Base-by-base conservation (phyloP, 1,140 invertebrate genomes). In the Gonatopus flavifemur region DNA sequence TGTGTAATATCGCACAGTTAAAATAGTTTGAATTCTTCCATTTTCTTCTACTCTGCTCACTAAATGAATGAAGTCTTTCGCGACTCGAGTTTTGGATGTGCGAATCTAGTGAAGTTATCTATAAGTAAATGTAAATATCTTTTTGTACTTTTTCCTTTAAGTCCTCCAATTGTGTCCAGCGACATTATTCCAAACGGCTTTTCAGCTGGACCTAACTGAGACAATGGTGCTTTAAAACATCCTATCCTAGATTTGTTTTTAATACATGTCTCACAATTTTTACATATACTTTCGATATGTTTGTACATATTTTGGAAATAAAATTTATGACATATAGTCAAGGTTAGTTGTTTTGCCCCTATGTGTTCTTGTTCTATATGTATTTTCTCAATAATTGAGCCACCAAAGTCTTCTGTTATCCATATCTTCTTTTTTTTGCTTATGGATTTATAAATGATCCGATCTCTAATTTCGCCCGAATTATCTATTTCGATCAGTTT, bases 121-220 rank as follows among this genome's bases (percentile, higher is more conserved):
- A 52, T 32, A n/a, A 52, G 8, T 8, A 43, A 21, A 9, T 52
- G 49, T 25, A 44, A n/a, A 45, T 41, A 42, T 37, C 13, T 50
- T 40, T 51, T 49, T 25, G 47, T 32, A 10, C 10, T 24, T 35
- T 19, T 37, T 3, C 24, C 24, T 16, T 10, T 24, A 8, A 46
- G 40, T 12, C 61, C 65, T 15, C 59, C 67, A 46, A 69, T 69
- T n/a, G 62, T 70, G 30, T 70, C 66, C 8, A 70, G 38, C 9
- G 64, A 63, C 5, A 65, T 39, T 30, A 70, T 80, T 76, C 70
- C 75, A 36, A 58, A 66, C n/a, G 65, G 66, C 35, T 60, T 31
- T 52, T 33, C 60, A 0, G 68, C 64, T 10, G 67, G 71, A 46
- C 69, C 70, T 45, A 76, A 57, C n/a, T 72, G 56, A 16, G 67